Base-by-base conservation (phyloP, 2,113 vertebrate genomes). In the Numenius arquata region DNA sequence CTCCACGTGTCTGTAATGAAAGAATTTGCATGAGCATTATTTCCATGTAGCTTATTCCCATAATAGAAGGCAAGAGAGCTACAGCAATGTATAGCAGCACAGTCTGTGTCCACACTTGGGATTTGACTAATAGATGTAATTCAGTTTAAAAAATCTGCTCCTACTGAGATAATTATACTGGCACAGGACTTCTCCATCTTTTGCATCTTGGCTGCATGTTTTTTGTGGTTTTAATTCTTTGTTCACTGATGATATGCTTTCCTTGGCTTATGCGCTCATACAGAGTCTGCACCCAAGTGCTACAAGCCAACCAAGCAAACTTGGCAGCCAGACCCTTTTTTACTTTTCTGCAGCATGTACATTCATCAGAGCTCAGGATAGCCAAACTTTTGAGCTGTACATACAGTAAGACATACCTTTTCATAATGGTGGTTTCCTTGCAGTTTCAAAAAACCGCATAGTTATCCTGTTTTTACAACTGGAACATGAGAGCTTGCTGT, bases 161-260 rank as follows among this genome's bases (percentile, higher is more conserved):
- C 40, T 86, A 27, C 72, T 25, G 73, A 66, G 45, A 68, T 52
- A 63, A 71, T 88, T 79, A 41, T 25, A 43, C 16, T 79, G 63
- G 52, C 66, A 79, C 7, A 36, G 48, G 43, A 76, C 25, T 88
- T 56, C 8, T 17, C 34, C 17, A 34, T 79, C 48, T 82, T 93
- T 91, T 91, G 34, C 68, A 72, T 68, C 48, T 73, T 21, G 5
- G 48, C 58, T 52, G 67, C 53, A 5, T 63, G 2, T 5, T 75
- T 74, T 89, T 67, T 93, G 88, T 93, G 82, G 36, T 34, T 92
- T 95, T 72, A 68, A 88, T 88, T 89, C 40, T 82, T 88, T 85
- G 29, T 87, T 91, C 74, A 34, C 38, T 59, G 50, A 62, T 84
- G 7, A 88, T 71, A 71, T 7, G 40, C 48, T 79, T 96, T 95